Evolutionary conservation across 2,113 vertebrate genomes (phyloP).

Genomic region (Thermophis baileyi): DNA sequence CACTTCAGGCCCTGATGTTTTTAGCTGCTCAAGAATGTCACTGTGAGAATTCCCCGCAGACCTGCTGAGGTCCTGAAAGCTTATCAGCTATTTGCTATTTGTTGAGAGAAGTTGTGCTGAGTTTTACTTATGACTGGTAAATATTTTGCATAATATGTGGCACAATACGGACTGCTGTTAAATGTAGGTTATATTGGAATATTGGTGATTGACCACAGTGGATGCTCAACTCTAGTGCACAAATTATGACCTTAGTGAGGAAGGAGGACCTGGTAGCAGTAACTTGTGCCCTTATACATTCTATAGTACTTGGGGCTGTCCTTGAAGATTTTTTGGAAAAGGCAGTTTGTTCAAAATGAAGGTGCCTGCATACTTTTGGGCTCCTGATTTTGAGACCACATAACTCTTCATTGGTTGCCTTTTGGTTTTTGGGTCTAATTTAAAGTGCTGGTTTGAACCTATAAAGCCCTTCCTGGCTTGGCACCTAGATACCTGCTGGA

Average conservation of each 20-base stretch:
- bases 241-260: neutral
- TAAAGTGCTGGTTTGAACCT: neutral
- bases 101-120: neutral
- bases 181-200: neutral
- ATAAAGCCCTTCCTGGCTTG: neutral
- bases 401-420: neutral
- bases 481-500: neutral
- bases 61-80: neutral
- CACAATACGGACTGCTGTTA: neutral
- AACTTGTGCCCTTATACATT: neutral
- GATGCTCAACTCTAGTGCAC: neutral
- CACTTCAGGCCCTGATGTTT: neutral
- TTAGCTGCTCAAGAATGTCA: neutral
- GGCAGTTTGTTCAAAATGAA: neutral
- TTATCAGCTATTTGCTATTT: neutral
- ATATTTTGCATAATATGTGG: neutral
- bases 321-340: neutral
- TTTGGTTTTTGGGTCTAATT: neutral
- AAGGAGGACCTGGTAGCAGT: neutral
- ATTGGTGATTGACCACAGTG: neutral
- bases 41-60: neutral
- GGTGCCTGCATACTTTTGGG: neutral
- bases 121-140: neutral
- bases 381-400: neutral
- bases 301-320: neutral